phyloP scores from a whole-genome alignment of 2,888 invertebrate genomes.

The Lasioglossum calceatum region DNA sequence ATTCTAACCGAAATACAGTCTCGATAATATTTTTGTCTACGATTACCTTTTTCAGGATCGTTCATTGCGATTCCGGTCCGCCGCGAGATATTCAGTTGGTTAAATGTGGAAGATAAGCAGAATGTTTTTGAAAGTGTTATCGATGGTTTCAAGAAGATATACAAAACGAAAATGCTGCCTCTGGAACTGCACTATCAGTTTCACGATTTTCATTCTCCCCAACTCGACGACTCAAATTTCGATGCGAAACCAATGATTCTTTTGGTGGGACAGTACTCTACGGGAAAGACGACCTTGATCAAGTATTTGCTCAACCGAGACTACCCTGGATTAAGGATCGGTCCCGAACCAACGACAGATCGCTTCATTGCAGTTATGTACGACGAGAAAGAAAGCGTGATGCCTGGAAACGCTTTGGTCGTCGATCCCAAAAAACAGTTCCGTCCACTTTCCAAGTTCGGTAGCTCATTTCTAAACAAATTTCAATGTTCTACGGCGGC shows the following conservation, averaged over 20 bases:
- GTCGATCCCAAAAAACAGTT: no score
- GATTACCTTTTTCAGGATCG: slow-evolving; percentile 29
- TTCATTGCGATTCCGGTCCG: slow-evolving; percentile 10
- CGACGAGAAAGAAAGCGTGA: no score
- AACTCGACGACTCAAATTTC: no score
- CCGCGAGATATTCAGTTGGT: slow-evolving; percentile 94
- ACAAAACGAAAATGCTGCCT: slow-evolving; percentile 93
- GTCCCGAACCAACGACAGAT: no score
- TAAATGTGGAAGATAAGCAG: slow-evolving; percentile 91
- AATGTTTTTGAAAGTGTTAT: slow-evolving; percentile 96
- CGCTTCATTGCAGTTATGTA: no score
- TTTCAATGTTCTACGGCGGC: slow-evolving; percentile 97
- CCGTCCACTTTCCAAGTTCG: slow-evolving; percentile 98
- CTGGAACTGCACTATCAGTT: slow-evolving; percentile 96
- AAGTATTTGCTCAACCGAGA: no score
- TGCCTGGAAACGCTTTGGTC: no score
- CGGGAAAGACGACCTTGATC: no score
- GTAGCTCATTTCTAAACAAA: slow-evolving; percentile 98
- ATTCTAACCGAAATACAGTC: not conserved
- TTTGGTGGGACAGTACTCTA: no score
- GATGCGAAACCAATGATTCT: no score
- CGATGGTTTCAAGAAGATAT: slow-evolving; percentile 97
- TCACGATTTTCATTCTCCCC: slow-evolving; percentile 98
- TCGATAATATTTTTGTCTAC: not conserved
- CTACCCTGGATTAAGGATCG: no score